A percentile compares a stretch with the other conserved stretches of the same genome.
These are phyloP conservation scores for Anastatus disparis DNA, from an alignment of 1,140 invertebrate genomes.

Conservation along the genomic window DNA sequence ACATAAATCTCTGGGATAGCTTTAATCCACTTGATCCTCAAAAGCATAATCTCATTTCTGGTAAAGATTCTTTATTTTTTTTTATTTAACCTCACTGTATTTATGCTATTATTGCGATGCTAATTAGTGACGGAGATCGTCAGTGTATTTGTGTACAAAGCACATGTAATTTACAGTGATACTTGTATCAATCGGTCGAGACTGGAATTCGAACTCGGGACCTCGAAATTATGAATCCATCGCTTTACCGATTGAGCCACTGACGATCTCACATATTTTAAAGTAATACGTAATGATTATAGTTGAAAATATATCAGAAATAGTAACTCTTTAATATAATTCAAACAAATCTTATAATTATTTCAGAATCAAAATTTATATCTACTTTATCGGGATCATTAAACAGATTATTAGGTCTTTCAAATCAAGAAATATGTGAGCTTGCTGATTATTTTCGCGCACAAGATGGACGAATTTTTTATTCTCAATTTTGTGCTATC, in stretches of 20 bases:
- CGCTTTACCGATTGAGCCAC: too few relatives aligned
- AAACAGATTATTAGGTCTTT: slow-evolving; percentile 71
- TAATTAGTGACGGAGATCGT: too few relatives aligned
- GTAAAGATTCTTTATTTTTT: slow-evolving; percentile 56
- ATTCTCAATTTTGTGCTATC: slow-evolving; percentile 76
- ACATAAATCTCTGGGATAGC: slow-evolving; percentile 76
- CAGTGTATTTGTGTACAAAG: too few relatives aligned
- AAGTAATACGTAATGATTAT: too few relatives aligned
- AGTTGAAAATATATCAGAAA: too few relatives aligned
- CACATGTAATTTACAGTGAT: too few relatives aligned
- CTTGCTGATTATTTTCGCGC: slow-evolving; percentile 79
- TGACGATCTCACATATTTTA: too few relatives aligned
- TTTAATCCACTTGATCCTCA: slow-evolving; percentile 74
- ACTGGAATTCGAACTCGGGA: too few relatives aligned
- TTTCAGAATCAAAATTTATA: slow-evolving; percentile 75
- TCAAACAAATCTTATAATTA: background rate
- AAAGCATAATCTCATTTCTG: slow-evolving; percentile 74
- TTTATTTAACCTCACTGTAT: background rate
- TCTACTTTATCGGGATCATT: slow-evolving; percentile 72
- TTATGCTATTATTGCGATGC: too few relatives aligned
- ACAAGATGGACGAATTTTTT: slow-evolving; percentile 77
- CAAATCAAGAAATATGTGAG: slow-evolving; percentile 75
- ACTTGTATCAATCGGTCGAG: too few relatives aligned
- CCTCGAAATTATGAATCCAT: too few relatives aligned
- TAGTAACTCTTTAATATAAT: too few relatives aligned